Conservation (phyloP, 2,797 vertebrate genomes). For the Tenualosa thibaudeaui region DNA sequence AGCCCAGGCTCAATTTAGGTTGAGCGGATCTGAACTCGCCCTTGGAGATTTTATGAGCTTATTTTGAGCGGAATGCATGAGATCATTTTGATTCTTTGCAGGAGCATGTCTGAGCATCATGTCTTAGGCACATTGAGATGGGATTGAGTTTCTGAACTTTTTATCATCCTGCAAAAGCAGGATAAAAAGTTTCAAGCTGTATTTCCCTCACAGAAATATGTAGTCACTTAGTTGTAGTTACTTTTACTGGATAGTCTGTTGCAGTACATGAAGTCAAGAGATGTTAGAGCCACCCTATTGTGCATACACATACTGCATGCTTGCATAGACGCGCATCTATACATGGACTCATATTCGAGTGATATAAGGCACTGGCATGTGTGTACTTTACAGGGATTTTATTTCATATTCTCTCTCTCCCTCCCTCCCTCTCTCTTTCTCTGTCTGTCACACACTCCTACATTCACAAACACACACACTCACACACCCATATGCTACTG, state of each 20-base stretch:
- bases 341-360: background rate
- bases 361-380: background rate
- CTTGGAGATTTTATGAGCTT: background rate
- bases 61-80: conserved; percentile 2
- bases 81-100: background rate
- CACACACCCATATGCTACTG: background rate
- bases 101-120: background rate
- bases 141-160: conserved; percentile 10
- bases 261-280: background rate
- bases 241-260: background rate
- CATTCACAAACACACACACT: background rate
- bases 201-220: background rate
- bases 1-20: background rate
- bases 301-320: background rate
- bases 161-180: background rate
- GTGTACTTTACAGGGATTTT: background rate
- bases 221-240: background rate
- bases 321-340: background rate
- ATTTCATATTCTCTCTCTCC: background rate
- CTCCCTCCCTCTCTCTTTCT: background rate
- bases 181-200: background rate
- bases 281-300: background rate
- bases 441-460: background rate
- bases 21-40: background rate
- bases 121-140: background rate